A percentile compares a stretch with the other conserved stretches of the same genome.
Evolutionary conservation across 92 coral and sea anemone genomes (phyloP).

Genomic region (Heteractis magnifica): DNA sequence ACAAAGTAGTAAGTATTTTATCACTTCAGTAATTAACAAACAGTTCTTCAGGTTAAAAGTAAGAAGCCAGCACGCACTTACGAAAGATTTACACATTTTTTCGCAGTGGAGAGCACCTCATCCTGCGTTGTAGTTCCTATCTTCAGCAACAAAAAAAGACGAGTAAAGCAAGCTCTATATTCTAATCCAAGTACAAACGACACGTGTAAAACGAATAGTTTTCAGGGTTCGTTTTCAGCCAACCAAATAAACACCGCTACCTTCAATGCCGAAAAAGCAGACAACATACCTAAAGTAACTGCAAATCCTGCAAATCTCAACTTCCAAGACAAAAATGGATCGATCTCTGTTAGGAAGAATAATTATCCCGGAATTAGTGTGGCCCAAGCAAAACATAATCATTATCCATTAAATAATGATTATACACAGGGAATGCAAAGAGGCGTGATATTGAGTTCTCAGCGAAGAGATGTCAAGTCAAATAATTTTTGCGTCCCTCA

Average conservation of each 20-base stretch:
- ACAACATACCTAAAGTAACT: neutral
- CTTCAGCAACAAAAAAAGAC: conserved; percentile 75
- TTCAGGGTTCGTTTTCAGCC: conserved; percentile 23
- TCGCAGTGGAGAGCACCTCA: conserved; percentile 27
- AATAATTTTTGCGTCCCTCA: neutral
- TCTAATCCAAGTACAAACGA: conserved; percentile 58
- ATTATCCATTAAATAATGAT: too few relatives aligned
- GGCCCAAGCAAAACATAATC: neutral
- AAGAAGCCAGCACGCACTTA: neutral
- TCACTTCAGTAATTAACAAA: too few relatives aligned
- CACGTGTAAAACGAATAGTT: conserved; percentile 18
- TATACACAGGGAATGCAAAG: neutral
- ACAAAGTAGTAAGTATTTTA: too few relatives aligned
- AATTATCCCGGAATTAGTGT: neutral
- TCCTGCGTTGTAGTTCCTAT: conserved; percentile 63
- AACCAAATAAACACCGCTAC: neutral
- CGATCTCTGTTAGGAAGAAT: neutral
- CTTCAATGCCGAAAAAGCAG: neutral
- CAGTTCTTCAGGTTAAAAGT: too few relatives aligned
- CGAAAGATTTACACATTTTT: neutral
- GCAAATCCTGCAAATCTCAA: neutral
- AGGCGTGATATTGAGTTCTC: neutral
- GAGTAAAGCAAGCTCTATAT: conserved; percentile 78
- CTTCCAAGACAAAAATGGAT: neutral
- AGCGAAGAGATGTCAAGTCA: neutral